A percentile compares a stretch with the other conserved stretches of the same genome.
These are phyloP conservation scores for Bombus polaris DNA, from an alignment of 1,140 invertebrate species.

Conservation along the genomic window DNA sequence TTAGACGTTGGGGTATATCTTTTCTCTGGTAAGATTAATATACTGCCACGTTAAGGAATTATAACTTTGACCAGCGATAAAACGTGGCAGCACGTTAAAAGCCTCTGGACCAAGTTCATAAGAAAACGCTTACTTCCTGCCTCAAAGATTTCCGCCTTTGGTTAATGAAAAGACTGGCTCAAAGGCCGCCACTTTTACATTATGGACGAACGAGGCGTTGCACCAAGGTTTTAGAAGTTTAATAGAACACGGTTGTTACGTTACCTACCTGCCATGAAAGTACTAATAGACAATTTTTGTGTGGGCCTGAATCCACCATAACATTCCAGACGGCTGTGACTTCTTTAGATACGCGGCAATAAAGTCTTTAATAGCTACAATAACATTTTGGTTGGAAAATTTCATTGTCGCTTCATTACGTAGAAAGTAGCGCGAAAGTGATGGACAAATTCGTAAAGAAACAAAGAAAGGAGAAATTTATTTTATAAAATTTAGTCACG, in stretches of 20 bases:
- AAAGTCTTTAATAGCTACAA: background rate
- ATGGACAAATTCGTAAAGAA: background rate
- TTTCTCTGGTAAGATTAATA: background rate
- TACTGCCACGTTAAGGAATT: conserved; percentile 2
- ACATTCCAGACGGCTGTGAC: no score
- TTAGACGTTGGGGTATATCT: background rate
- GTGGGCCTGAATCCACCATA: background rate
- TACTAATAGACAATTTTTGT: background rate
- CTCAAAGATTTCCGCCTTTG: conserved; percentile 9
- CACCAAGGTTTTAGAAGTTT: background rate
- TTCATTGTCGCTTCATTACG: background rate
- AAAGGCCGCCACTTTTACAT: conserved; percentile 19
- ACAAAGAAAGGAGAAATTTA: background rate
- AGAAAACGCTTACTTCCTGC: conserved; percentile 4
- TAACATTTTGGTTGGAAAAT: background rate
- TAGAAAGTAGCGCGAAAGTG: background rate
- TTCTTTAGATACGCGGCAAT: background rate
- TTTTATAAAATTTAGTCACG: background rate
- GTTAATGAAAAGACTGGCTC: conserved; percentile 22
- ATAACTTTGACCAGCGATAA: conserved; percentile 6
- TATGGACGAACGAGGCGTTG: background rate
- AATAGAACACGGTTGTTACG: background rate
- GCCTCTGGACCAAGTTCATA: background rate
- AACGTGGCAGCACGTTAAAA: conserved; percentile 4
- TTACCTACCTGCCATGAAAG: background rate